phyloP scores from a whole-genome alignment of 2,113 vertebrate genomes.

The Percina caprodes region DNA sequence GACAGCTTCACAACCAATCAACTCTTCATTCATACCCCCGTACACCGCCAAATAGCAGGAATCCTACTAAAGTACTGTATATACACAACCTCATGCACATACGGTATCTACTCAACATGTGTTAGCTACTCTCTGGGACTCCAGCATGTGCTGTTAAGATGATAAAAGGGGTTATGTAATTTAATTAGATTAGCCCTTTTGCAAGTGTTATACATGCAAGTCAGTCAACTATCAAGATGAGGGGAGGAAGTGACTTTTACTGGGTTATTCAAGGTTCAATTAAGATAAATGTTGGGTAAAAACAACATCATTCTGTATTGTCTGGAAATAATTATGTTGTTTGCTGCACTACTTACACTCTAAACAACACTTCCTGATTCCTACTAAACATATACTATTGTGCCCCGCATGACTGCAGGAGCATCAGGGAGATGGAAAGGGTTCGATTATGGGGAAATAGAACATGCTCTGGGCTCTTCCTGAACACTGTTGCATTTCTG shows the following conservation, averaged over 20 bases:
- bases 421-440: constrained; percentile 13
- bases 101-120: constrained; percentile 19
- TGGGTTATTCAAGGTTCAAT: constrained; percentile 38
- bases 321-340: constrained; percentile 49
- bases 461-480: constrained; percentile 40
- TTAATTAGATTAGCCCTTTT: constrained; percentile 54
- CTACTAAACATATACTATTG: constrained; percentile 37
- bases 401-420: constrained; percentile 16
- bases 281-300: constrained; percentile 44
- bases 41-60: background rate
- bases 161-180: constrained; percentile 33
- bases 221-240: constrained; percentile 46
- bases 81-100: background rate
- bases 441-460: constrained; percentile 15
- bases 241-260: constrained; percentile 26
- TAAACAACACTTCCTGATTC: constrained; percentile 2
- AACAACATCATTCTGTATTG: constrained; percentile 31
- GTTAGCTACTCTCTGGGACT: constrained; percentile 20
- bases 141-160: constrained; percentile 11
- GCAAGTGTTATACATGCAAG: constrained; percentile 42
- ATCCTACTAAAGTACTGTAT: background rate
- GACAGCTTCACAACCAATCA: constrained; percentile 13
- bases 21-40: background rate
- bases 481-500: constrained; percentile 59
- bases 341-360: constrained; percentile 16